Evolutionary conservation across 2,888 invertebrate species (phyloP).

Genomic region (Bedellia somnulentella): DNA sequence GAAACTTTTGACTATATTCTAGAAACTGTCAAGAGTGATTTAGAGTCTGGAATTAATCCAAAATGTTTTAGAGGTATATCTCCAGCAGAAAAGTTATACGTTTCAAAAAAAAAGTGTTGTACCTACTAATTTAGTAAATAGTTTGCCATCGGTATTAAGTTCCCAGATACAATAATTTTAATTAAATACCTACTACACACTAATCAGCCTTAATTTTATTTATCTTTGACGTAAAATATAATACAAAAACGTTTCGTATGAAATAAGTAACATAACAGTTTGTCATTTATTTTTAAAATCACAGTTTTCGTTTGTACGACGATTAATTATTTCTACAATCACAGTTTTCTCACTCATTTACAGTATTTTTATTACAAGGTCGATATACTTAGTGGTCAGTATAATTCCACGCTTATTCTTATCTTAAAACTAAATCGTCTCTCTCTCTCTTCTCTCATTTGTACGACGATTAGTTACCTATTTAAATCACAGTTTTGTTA

Average conservation of each 20-base stretch:
- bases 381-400: conserved; percentile 1
- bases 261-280: conserved; percentile 8
- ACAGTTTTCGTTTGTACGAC: no score
- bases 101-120: no score
- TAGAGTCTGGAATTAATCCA: no score
- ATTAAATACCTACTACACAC: conserved; percentile 9
- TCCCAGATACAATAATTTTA: conserved; percentile 5
- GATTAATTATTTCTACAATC: conserved; percentile 9
- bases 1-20: no score
- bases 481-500: conserved; percentile 1
- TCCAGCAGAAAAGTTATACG: no score
- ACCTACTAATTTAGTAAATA: conserved; percentile 10
- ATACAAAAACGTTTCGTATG: conserved; percentile 11
- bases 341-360: conserved; percentile 6
- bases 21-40: no score
- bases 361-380: conserved; percentile 8
- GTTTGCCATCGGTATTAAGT: conserved; percentile 9
- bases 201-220: conserved; percentile 10
- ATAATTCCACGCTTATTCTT: conserved; percentile 1
- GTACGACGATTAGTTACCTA: conserved; percentile 1
- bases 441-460: background rate
- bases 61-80: no score
- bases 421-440: conserved; percentile 1
- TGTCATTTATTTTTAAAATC: conserved; percentile 8
- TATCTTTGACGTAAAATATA: conserved; percentile 11